A percentile compares a stretch with the other conserved stretches of the same genome.
These are phyloP conservation scores for Argentina silus DNA, from an alignment of 2,797 vertebrate genomes.

Conservation along the genomic window DNA sequence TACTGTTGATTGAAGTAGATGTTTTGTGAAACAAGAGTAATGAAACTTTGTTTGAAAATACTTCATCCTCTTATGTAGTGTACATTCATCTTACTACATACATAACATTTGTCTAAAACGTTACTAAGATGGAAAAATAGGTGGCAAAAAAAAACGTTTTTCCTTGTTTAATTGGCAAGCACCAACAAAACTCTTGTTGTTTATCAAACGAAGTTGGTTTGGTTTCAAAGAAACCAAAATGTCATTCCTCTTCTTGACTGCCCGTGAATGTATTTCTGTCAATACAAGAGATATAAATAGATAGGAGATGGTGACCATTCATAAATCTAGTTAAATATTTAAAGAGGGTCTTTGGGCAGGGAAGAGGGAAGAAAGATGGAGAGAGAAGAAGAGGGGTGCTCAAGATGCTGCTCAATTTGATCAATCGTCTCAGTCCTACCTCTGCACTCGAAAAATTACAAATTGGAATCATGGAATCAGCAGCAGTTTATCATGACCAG, in stretches of 20 bases:
- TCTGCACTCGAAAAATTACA: constrained; percentile 83
- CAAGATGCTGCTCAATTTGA: constrained; percentile 80
- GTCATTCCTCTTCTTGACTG: constrained; percentile 54
- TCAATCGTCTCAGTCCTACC: constrained; percentile 81
- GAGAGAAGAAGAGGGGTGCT: constrained; percentile 47
- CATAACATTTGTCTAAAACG: too few species aligned
- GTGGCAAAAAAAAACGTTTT: not conserved
- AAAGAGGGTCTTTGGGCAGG: constrained; percentile 77
- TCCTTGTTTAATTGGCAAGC: not conserved
- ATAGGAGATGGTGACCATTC: constrained; percentile 74
- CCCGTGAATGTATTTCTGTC: constrained; percentile 73
- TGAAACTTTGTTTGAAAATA: too few species aligned
- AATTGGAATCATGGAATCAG: constrained; percentile 83
- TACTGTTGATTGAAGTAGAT: too few species aligned
- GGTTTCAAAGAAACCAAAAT: constrained; percentile 59
- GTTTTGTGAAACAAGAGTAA: too few species aligned
- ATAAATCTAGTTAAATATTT: constrained; percentile 85
- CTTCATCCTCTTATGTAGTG: too few species aligned
- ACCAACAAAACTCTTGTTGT: constrained; percentile 26
- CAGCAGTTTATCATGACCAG: constrained; percentile 79
- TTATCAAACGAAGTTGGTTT: constrained; percentile 60
- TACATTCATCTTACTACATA: too few species aligned
- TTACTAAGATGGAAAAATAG: not conserved
- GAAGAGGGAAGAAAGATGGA: constrained; percentile 39
- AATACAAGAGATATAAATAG: constrained; percentile 79